Conservation (phyloP, 2,888 invertebrate genomes). For the Cataglyphis rosenhaueri region DNA sequence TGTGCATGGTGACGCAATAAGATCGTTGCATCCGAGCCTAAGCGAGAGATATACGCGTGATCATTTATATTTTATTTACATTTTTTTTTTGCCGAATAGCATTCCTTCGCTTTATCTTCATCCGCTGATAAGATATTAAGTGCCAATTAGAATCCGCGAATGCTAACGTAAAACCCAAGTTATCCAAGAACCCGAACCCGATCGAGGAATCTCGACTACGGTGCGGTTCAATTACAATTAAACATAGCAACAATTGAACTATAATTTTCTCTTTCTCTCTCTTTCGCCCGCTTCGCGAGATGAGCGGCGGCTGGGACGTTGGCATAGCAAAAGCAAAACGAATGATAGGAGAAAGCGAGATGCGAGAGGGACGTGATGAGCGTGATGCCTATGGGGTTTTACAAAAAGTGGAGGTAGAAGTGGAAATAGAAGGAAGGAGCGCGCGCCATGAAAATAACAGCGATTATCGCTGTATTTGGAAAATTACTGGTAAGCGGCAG, state of each 20-base stretch:
- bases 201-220: constrained; percentile 23
- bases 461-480: constrained; percentile 80
- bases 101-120: neutral
- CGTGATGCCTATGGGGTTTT: neutral
- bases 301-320: constrained; percentile 51
- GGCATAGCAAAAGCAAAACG: constrained; percentile 56
- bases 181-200: constrained; percentile 20
- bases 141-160: constrained; percentile 3
- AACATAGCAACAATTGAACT: constrained; percentile 68
- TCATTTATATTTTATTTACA: neutral
- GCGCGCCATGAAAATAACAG: constrained; percentile 76
- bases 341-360: constrained; percentile 58
- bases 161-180: neutral
- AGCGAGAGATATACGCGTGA: neutral
- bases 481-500: constrained; percentile 79
- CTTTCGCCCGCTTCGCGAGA: constrained; percentile 61
- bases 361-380: constrained; percentile 37
- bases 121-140: constrained; percentile 5
- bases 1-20: neutral
- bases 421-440: constrained; percentile 63
- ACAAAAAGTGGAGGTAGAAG: neutral
- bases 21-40: neutral
- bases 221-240: constrained; percentile 61
- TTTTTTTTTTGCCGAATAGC: neutral
- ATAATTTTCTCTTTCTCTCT: constrained; percentile 52